Evolutionary conservation across 2,113 vertebrate genomes (phyloP).

Genomic region (Pedionomus torquatus): DNA sequence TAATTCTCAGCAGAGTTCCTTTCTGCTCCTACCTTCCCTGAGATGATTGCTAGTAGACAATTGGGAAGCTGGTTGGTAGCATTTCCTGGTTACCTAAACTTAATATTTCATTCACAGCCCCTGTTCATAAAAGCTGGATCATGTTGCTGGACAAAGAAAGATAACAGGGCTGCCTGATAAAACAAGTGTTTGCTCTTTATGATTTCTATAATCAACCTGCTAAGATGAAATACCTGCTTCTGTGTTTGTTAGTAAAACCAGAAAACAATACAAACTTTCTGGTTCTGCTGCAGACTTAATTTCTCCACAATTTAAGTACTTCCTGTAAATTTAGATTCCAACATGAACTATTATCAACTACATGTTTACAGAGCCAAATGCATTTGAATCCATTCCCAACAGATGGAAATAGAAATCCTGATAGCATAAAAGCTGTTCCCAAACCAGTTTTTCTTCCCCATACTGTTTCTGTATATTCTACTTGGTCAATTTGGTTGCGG

Average conservation of each 20-base stretch:
- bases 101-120: not conserved
- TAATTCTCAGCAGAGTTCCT: not conserved
- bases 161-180: not conserved
- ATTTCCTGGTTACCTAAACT: not conserved
- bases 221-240: not conserved
- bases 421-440: not conserved
- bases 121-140: not conserved
- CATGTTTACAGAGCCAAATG: not conserved
- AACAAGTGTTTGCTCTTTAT: not conserved
- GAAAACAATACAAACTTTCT: not conserved
- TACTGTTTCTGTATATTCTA: not conserved
- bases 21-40: not conserved
- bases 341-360: not conserved
- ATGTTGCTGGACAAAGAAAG: not conserved
- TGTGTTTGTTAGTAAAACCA: not conserved
- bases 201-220: not conserved
- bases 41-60: not conserved
- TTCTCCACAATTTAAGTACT: not conserved
- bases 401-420: conserved; percentile 40
- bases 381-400: conserved; percentile 14
- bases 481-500: conserved; percentile 16
- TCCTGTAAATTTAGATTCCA: conserved; percentile 5
- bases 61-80: not conserved
- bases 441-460: not conserved
- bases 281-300: not conserved